Base-by-base conservation (phyloP, 1,140 invertebrate species). In the Scaptomyza montana region DNA sequence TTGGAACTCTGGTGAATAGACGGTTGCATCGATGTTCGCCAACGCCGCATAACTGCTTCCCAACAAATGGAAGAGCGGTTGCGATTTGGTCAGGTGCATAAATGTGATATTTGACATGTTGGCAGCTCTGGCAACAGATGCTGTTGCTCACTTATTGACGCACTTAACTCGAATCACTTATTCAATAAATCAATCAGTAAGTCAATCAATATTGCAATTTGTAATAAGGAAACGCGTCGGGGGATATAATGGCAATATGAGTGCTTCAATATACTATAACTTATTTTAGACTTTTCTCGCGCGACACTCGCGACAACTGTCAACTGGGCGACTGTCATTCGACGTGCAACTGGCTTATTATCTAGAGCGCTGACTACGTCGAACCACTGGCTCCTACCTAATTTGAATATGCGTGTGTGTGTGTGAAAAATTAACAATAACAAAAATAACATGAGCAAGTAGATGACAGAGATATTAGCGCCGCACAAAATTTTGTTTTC, bases 91-190 rank as follows among this genome's bases (percentile, higher is more conserved):
- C 46, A 87, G 39, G 53, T 55, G 84, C 55, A 77, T 30, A 53
- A 69, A 63, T 19, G 84, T 87, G 50, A 66, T 65, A 47, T 89
- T 87, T 59, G 82, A 78, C 82, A 87, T 87, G 33, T 57, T 60
- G 77, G 61, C 46, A 28, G 16, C 45, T 65, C 49, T 62, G 45
- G 51, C 61, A 72, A 28, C 55, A 49, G 56, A 50, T 72, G 56
- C 53, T 43, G 39, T n/a, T 43, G 36, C 33, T 46, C 25, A 54
- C 46, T 49, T 43, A 54, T 8, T 55, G 30, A 16, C 5, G 16
- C 36, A 43, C 50, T 49, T 59, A 59, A 53, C 56, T 33, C n/a
- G n/a, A 46, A 53, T 21, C 65, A 62, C 39, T 62, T 51, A 79
- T 61, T 60, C 49, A 76, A 51, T 72, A 73, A 72, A 51, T 65